A percentile compares a stretch with the other conserved stretches of the same genome.
Conservation (phyloP, 2,888 invertebrate species). For the Drosophila pegasa region DNA sequence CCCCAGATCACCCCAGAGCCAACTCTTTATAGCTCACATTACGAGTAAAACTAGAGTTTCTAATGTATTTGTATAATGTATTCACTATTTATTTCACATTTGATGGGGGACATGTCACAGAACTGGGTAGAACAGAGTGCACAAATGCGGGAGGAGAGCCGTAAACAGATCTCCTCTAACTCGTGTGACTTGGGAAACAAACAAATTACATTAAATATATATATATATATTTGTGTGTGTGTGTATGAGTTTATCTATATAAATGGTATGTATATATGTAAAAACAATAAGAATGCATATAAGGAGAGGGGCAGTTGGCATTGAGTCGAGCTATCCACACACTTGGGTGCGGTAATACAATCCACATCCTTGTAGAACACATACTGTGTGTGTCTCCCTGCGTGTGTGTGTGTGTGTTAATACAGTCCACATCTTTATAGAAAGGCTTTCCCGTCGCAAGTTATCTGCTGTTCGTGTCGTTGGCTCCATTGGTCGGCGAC, state of each 20-base stretch:
- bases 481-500: slow-evolving; percentile 83
- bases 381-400: not conserved
- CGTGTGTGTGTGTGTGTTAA: slow-evolving; percentile 18
- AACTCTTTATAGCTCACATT: not conserved
- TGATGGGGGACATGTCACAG: not conserved
- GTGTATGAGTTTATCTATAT: slow-evolving; percentile 14
- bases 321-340: slow-evolving; percentile 27
- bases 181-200: slow-evolving; percentile 28
- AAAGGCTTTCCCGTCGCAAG: slow-evolving; percentile 15
- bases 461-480: slow-evolving; percentile 28
- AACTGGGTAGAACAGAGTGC: not conserved
- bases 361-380: not conserved
- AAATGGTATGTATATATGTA: slow-evolving; percentile 38
- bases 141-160: not conserved
- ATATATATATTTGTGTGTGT: slow-evolving; percentile 4
- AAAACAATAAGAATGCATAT: slow-evolving; percentile 66
- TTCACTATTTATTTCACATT: slow-evolving; percentile 10
- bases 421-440: slow-evolving; percentile 4
- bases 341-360: slow-evolving; percentile 22
- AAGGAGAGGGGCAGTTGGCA: slow-evolving; percentile 42
- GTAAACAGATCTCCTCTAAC: slow-evolving; percentile 23
- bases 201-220: slow-evolving; percentile 22
- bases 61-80: slow-evolving; percentile 1
- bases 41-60: not conserved
- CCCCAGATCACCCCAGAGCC: not conserved